Base-by-base conservation (phyloP, 2,888 invertebrate species). In the Neuroscelio doddi region DNA sequence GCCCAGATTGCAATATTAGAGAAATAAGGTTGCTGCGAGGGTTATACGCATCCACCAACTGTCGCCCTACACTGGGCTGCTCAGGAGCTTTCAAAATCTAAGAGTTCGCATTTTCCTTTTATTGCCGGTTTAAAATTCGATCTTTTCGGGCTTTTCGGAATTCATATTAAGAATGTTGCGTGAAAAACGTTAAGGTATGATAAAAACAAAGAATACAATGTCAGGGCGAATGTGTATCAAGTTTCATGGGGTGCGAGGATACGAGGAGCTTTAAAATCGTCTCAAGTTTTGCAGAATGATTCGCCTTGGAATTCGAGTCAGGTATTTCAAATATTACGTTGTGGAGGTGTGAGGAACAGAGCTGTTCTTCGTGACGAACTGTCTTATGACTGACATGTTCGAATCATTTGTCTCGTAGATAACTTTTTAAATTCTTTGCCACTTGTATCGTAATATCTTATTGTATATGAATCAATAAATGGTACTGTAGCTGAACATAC, bases 51-150 rank as follows among this genome's bases (percentile, higher is more conserved):
- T 77, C 79, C 75, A 72, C 81, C 81, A 81, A 82, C 81, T 81
- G 83, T 82, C 80, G 82, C 80, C 71, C 67, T 52, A 27, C 64
- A 51, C 44, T 55, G 53, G 64, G 62, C 52, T 46, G 27, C 46
- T 63, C 51, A 39, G 45, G 32, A 42, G 69, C 74, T 73, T 76
- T 77, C 78, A 78, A 80, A 79, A 78, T 77, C 76, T 74, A 71
- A 77, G 73, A 76, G 77, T 74, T 76, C 76, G 76, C 78, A 75
- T 81, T 80, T 79, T 77, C 70, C 59, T 83, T 83, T 84, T 83
- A 84, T 80, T 83, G 82, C 76, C 77, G 79, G 78, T 82, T 83
- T 82, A 81, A 82, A 82, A 80, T 76, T 73, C 81, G 76, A 80
- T 82, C 75, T 77, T 80, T 78, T 71, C 65, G 12, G 39, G 58